These are phyloP conservation scores for Tolmerus cingulatus DNA, from an alignment of 2,888 invertebrate genomes.

Conservation along the genomic window DNA sequence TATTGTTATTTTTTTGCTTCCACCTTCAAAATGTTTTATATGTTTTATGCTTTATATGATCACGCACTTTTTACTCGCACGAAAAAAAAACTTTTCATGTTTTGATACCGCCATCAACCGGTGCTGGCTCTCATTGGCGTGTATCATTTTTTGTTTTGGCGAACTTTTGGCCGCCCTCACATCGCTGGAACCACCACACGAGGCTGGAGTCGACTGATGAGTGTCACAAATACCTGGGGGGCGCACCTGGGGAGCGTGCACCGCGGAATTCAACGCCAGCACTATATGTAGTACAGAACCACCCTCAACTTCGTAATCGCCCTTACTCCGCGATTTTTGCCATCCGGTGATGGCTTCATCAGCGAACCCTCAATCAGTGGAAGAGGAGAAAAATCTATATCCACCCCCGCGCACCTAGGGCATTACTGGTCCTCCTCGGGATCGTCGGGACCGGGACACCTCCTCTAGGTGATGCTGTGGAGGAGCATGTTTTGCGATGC, in stretches of 20 bases:
- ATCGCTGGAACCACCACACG: neutral
- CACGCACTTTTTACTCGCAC: neutral
- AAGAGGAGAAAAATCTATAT: constrained; percentile 23
- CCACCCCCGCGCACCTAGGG: neutral
- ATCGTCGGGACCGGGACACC: neutral
- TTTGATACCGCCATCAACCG: constrained; percentile 14
- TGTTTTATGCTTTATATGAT: no score
- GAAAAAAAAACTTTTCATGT: neutral
- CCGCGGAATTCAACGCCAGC: neutral
- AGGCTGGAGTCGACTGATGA: neutral
- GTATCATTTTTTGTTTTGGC: neutral
- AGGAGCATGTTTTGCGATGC: constrained; percentile 14
- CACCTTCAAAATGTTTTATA: neutral
- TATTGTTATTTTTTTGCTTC: no score
- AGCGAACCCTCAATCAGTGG: neutral
- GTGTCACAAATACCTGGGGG: constrained; percentile 14
- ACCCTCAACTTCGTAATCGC: neutral
- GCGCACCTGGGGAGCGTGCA: neutral
- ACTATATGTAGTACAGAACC: neutral
- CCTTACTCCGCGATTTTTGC: neutral
- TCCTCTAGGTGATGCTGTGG: constrained; percentile 24
- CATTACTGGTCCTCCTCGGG: neutral
- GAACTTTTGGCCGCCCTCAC: neutral
- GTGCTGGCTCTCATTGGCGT: neutral
- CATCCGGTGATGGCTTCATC: neutral